Conservation (phyloP, 1,140 invertebrate genomes). For the Mycetomoellerius zeteki region DNA sequence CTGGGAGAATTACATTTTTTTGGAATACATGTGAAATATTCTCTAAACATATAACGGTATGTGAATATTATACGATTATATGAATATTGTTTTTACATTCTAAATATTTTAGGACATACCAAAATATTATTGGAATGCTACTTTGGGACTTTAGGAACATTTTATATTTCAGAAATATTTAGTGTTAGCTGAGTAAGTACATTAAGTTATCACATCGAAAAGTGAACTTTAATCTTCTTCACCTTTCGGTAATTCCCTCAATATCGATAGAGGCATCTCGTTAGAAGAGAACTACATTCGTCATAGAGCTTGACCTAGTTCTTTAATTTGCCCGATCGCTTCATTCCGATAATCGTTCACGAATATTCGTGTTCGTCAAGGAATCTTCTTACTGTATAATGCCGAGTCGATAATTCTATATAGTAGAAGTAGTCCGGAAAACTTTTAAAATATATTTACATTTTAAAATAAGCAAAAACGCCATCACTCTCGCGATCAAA, state of each 20-base stretch:
- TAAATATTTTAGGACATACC: too few species aligned
- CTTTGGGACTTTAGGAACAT: too few species aligned
- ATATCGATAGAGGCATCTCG: conserved; percentile 60
- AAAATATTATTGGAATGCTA: too few species aligned
- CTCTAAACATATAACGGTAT: too few species aligned
- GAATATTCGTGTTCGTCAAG: conserved; percentile 8
- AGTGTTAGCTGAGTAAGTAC: conserved; percentile 9
- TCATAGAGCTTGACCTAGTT: conserved; percentile 59
- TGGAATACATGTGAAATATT: too few species aligned
- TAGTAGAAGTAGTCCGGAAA: background rate
- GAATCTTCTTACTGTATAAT: background rate
- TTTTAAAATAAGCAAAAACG: background rate
- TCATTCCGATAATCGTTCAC: background rate
- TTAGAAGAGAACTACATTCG: conserved; percentile 48
- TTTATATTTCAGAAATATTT: too few species aligned
- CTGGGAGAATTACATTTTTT: too few species aligned
- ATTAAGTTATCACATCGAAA: conserved; percentile 47
- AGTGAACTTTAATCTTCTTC: conserved; percentile 49
- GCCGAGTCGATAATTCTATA: background rate
- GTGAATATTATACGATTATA: too few species aligned
- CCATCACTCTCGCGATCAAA: background rate
- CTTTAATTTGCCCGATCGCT: conserved; percentile 44
- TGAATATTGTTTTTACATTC: too few species aligned
- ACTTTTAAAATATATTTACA: background rate
- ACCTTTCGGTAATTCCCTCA: conserved; percentile 56